Evolutionary conservation across 2,113 vertebrate genomes (phyloP), one percentile per base, ranked within the genome.

Genomic region (Tenrec ecaudatus): DNA sequence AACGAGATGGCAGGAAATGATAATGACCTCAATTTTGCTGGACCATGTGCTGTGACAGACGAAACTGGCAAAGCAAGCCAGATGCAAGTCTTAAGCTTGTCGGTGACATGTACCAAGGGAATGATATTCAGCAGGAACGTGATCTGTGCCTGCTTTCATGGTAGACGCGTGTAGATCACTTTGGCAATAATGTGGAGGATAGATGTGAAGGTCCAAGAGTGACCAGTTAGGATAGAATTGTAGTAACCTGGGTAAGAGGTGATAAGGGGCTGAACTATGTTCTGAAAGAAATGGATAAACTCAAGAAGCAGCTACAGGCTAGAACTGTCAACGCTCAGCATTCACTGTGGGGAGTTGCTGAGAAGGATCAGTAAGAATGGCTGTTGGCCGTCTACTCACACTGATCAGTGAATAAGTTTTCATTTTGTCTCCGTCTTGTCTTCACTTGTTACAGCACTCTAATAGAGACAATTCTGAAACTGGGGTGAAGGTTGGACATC

Each of bases 391-490:
- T 38, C 60, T 78, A 60, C 53, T 81, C 14, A 86, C 31, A 80
- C 31, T 66, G 89, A 86, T n/a, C 40, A 84, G 36, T 38, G 88
- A 53, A 10, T 36, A 66, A 62, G 3, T 86, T 86, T 83, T 91
- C 40, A 33, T 73, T 92, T 80, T 71, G 38, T 60, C 82, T 77
- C 0, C 2, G 22, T 62, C 43, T 62, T 47, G 73, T 83, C 66
- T 91, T 85, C 36, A 88, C 60, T 89, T 53, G 38, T 89, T 91
- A 40, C 47, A 15, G n/a, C 16, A 69, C 38, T 47, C 66, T 53
- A 96, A 57, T 23, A 78, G 78, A 79, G 82, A 79, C 22, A 90
- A 31, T 36, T 93, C 47, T 71, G 75, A 92, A 94, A 86, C 58
- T 33, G 40, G 95, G 25, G 27, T 76, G 17, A 77, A 73, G 6